A percentile compares a stretch with the other conserved stretches of the same genome.
Evolutionary conservation across 2,113 vertebrate genomes (phyloP).

Genomic region (Lampris megalopsis): DNA sequence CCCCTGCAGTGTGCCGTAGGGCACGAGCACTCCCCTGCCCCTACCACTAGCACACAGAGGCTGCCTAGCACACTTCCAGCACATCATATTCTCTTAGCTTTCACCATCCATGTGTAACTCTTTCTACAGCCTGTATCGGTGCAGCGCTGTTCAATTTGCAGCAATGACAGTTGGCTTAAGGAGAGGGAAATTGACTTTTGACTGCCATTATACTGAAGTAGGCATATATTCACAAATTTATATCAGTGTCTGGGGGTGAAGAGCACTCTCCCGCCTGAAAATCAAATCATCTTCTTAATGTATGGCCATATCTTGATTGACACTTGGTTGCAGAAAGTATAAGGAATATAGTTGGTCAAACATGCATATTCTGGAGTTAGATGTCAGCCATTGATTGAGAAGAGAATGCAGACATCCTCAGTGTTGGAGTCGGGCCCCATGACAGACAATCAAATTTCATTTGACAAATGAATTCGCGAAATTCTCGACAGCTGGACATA

Average conservation of each 20-base stretch:
- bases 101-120: slow-evolving; percentile 38
- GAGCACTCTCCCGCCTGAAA: slow-evolving; percentile 56
- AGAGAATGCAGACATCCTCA: slow-evolving; percentile 35
- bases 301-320: slow-evolving; percentile 64
- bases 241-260: slow-evolving; percentile 62
- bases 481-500: slow-evolving; percentile 24
- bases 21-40: slow-evolving; percentile 73
- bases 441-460: slow-evolving; percentile 56
- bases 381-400: slow-evolving; percentile 50
- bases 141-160: slow-evolving; percentile 61
- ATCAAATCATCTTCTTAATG: slow-evolving; percentile 67
- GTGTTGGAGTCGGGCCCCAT: slow-evolving; percentile 41
- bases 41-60: slow-evolving; percentile 61
- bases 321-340: slow-evolving; percentile 50
- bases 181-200: slow-evolving; percentile 70
- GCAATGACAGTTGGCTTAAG: slow-evolving; percentile 62
- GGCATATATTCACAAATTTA: slow-evolving; percentile 63
- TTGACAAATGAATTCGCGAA: slow-evolving; percentile 57
- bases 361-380: slow-evolving; percentile 40
- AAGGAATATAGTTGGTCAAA: slow-evolving; percentile 49
- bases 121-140: slow-evolving; percentile 33
- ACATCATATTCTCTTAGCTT: slow-evolving; percentile 35
- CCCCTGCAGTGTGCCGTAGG: slow-evolving; percentile 83
- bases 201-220: slow-evolving; percentile 65
- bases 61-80: slow-evolving; percentile 43